These are phyloP conservation scores for Tetrapedia diversipes DNA, from an alignment of 2,888 invertebrate species.

Conservation along the genomic window DNA sequence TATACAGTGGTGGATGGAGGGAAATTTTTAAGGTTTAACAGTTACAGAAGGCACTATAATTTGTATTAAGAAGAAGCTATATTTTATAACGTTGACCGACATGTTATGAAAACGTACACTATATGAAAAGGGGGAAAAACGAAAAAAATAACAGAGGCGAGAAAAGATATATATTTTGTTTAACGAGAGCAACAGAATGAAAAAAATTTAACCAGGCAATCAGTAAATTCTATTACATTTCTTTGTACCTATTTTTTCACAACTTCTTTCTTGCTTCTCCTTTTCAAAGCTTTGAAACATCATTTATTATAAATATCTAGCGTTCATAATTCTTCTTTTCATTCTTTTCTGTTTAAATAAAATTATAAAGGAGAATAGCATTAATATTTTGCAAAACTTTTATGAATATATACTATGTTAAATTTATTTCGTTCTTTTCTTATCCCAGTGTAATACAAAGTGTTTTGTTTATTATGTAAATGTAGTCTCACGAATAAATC, in stretches of 20 bases:
- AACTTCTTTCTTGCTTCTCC: too few relatives aligned
- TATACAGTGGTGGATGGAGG: slow-evolving; percentile 17
- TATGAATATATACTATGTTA: too few relatives aligned
- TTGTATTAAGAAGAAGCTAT: slow-evolving; percentile 13
- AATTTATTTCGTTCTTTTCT: too few relatives aligned
- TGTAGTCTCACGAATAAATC: background rate
- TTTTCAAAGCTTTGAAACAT: too few relatives aligned
- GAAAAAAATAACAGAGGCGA: background rate
- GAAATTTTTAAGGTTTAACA: background rate
- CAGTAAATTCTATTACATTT: background rate
- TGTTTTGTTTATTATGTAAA: background rate
- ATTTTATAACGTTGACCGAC: slow-evolving; percentile 9
- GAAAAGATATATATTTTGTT: slow-evolving; percentile 8
- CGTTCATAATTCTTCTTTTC: too few relatives aligned
- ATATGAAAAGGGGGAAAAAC: background rate
- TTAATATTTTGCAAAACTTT: too few relatives aligned
- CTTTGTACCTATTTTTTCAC: too few relatives aligned
- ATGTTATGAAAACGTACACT: background rate
- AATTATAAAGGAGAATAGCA: too few relatives aligned
- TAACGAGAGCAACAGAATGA: background rate
- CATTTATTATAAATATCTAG: too few relatives aligned
- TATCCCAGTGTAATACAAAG: too few relatives aligned
- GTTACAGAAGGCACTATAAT: slow-evolving; percentile 9
- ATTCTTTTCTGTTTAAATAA: too few relatives aligned
- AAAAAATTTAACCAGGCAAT: background rate